Evolutionary conservation across 64 coral and sea anemone species (phyloP).

Genomic region (Trachythela sp.): DNA sequence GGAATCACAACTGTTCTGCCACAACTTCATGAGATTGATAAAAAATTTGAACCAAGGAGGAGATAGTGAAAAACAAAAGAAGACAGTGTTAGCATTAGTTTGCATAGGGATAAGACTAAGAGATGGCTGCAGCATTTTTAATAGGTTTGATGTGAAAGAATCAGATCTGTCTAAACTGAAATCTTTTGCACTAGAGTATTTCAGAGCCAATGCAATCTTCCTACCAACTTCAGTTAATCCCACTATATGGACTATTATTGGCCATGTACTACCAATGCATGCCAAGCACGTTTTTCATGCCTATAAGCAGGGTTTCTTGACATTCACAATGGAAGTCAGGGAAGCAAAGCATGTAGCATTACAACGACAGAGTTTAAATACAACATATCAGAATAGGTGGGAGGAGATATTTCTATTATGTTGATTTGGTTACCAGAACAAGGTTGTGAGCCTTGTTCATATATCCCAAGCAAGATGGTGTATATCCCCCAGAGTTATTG

Average conservation of each 20-base stretch:
- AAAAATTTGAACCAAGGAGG: conserved; percentile 23
- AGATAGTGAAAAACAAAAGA: conserved; percentile 33
- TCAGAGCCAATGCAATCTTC: conserved; percentile 43
- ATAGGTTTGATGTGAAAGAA: conserved; percentile 47
- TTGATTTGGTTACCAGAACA: conserved; percentile 21
- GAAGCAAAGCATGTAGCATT: conserved; percentile 46
- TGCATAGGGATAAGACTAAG: conserved; percentile 50
- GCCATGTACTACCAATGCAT: conserved; percentile 50
- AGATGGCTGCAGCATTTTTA: conserved; percentile 53
- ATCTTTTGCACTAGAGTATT: conserved; percentile 27
- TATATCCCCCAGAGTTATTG: neutral
- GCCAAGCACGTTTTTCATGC: conserved; percentile 19
- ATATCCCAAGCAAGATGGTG: neutral
- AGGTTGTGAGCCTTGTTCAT: neutral
- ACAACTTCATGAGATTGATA: conserved; percentile 45
- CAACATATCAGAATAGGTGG: neutral
- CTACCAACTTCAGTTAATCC: conserved; percentile 40
- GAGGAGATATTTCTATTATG: neutral
- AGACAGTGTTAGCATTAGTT: conserved; percentile 44
- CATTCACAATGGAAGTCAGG: conserved; percentile 30
- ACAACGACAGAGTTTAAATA: neutral
- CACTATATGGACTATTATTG: conserved; percentile 56
- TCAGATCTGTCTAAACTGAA: conserved; percentile 21
- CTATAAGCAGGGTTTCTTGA: conserved; percentile 41
- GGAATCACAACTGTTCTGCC: conserved; percentile 35